Evolutionary conservation across 2,797 vertebrate genomes (phyloP), one percentile per base, ranked within the genome.

Genomic region (Lagocephalus sceleratus): DNA sequence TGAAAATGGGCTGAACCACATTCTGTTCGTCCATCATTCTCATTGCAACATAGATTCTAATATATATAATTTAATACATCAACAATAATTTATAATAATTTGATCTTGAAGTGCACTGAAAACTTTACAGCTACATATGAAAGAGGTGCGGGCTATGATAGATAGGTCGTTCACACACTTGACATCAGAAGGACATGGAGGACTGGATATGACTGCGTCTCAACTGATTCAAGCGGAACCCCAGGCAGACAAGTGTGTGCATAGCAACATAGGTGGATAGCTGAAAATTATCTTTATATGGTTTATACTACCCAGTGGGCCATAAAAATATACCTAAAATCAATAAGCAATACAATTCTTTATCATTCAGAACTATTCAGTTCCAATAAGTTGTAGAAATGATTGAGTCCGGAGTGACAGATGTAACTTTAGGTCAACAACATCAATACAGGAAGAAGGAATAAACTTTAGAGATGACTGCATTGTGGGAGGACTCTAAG

Each of bases 11-110:
- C 32, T 41, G 39, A 55, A 41, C 23, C 57, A 49, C 40, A n/a
- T 32, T 46, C 51, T 25, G 12, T 58, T 68, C 21, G 35, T 45
- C 41, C 6, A 16, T 6, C 22, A 7, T 12, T 47, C 14, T 47
- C 17, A 19, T 50, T 50, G 16, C 9, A 32, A 43, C 61, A 51
- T 19, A 57, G 10, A 44, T 48, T 60, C 23, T 54, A 39, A 54
- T 63, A 21, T 57, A 42, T 57, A 62, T 46, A 57, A 63, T 61
- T 54, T 45, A 69, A 65, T 42, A 60, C 35, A 56, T 54, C 26
- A 16, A 54, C 22, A 51, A 67, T 54, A 61, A 47, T 59, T 63
- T 5, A 60, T 54, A 47, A 26, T 25, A 69, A 48, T 57, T 51
- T 5, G n/a, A 44, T 44, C 19, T 44, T 10, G 17, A 41, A 60